Conservation (phyloP, 1,140 invertebrate species). For the Saccostrea glomerata region DNA sequence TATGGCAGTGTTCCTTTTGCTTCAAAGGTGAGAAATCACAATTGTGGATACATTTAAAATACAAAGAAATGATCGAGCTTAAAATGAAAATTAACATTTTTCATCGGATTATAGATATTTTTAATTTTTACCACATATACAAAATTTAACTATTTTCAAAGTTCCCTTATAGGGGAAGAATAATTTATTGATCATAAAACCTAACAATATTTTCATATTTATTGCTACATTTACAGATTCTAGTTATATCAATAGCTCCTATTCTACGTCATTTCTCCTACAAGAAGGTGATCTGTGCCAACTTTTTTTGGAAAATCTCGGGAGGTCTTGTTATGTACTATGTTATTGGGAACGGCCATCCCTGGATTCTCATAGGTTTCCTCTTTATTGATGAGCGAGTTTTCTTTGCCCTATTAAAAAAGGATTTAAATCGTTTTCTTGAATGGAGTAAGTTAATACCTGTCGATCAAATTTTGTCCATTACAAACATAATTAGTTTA, state of each 20-base stretch:
- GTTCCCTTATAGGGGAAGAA: no score
- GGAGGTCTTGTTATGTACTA: conserved; percentile 65
- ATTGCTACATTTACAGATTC: conserved; percentile 64
- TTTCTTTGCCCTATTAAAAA: not conserved
- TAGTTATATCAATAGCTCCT: conserved; percentile 24
- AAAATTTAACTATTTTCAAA: no score
- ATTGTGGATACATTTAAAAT: no score
- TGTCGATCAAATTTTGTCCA: no score
- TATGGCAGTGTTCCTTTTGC: conserved; percentile 60
- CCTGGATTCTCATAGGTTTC: conserved; percentile 68
- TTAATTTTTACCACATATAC: no score
- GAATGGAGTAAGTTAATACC: no score
- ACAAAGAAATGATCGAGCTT: no score
- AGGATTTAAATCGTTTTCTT: not conserved
- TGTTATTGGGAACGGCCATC: conserved; percentile 62
- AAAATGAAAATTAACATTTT: no score
- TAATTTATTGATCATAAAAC: no score
- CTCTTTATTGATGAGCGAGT: conserved; percentile 72
- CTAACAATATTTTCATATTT: not conserved
- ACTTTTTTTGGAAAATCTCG: conserved; percentile 70
- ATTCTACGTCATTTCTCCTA: no score
- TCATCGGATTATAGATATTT: no score
- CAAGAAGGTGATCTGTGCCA: conserved; percentile 55
- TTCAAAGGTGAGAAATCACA: conserved; percentile 43
- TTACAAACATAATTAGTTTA: no score